Conservation (phyloP, 2,797 vertebrate species). For the Coilia nasus region DNA sequence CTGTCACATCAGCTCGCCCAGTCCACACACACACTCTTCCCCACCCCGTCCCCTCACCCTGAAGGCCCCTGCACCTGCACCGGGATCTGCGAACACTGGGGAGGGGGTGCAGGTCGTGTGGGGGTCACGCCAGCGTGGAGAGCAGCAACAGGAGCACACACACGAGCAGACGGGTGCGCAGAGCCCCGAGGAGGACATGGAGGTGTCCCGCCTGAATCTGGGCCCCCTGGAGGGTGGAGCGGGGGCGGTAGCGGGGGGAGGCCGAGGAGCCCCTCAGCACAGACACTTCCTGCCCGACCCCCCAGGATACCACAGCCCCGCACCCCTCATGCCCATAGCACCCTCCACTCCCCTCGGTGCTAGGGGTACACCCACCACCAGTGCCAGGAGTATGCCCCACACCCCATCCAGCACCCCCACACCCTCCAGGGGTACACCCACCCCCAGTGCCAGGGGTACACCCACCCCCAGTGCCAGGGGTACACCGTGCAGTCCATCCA, state of each 20-base stretch:
- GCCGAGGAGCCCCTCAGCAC: slow-evolving; percentile 63
- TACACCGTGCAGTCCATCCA: background rate
- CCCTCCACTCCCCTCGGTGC: slow-evolving; percentile 45
- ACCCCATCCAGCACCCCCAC: too few species aligned
- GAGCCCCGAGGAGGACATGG: slow-evolving; percentile 82
- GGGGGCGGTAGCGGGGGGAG: slow-evolving; percentile 49
- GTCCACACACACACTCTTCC: background rate
- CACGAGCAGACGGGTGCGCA: slow-evolving; percentile 36
- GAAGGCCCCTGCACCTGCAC: background rate
- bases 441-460: slow-evolving; percentile 20
- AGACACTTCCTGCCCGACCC: slow-evolving; percentile 77
- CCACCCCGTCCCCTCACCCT: background rate
- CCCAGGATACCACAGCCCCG: slow-evolving; percentile 68
- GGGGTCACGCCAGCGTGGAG: too few species aligned
- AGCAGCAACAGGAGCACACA: slow-evolving; percentile 32
- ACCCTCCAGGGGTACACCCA: too few species aligned
- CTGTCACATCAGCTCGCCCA: too few species aligned
- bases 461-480: slow-evolving; percentile 16
- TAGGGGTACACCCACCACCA: slow-evolving; percentile 47
- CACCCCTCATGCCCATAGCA: slow-evolving; percentile 44
- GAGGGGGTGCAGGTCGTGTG: background rate
- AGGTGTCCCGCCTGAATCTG: slow-evolving; percentile 83
- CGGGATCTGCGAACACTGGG: background rate
- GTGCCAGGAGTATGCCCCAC: slow-evolving; percentile 48
- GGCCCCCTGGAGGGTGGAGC: slow-evolving; percentile 52